Evolutionary conservation across 2,113 vertebrate genomes (phyloP).

Genomic region (Alouatta palliata): DNA sequence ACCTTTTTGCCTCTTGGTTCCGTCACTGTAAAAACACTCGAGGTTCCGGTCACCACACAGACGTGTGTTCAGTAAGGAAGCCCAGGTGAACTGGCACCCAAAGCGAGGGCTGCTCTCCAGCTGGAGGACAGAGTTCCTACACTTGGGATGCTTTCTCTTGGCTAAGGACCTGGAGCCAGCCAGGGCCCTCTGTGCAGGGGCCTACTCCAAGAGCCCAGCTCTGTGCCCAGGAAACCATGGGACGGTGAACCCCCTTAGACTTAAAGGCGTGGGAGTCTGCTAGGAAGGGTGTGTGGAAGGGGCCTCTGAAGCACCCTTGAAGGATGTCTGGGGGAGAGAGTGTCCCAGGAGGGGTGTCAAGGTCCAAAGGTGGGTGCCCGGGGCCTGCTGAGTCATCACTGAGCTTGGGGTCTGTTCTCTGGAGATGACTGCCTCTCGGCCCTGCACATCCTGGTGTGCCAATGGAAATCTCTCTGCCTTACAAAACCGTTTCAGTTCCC

Average conservation of each 20-base stretch:
- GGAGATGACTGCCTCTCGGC: background rate
- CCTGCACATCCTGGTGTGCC: background rate
- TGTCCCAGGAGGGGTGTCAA: background rate
- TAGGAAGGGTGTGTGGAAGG: background rate
- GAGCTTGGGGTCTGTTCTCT: background rate
- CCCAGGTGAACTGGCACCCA: background rate
- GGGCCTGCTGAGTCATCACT: fast-evolving
- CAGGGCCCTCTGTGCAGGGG: background rate
- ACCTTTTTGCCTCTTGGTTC: background rate
- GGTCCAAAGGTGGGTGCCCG: background rate
- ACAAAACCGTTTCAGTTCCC: fast-evolving
- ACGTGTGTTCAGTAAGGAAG: background rate
- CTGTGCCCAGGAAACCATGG: background rate
- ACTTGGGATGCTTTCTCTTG: no score
- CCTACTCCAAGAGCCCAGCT: background rate
- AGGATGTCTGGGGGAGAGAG: background rate
- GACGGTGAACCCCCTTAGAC: background rate
- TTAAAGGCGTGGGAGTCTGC: background rate
- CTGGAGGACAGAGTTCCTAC: background rate
- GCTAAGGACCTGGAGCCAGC: background rate
- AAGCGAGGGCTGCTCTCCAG: no score
- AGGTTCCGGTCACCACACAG: background rate
- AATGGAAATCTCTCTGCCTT: background rate
- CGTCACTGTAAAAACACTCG: background rate
- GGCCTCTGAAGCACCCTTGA: background rate